Conservation (phyloP, 2,888 invertebrate species). For the Polydesmus complanatus region DNA sequence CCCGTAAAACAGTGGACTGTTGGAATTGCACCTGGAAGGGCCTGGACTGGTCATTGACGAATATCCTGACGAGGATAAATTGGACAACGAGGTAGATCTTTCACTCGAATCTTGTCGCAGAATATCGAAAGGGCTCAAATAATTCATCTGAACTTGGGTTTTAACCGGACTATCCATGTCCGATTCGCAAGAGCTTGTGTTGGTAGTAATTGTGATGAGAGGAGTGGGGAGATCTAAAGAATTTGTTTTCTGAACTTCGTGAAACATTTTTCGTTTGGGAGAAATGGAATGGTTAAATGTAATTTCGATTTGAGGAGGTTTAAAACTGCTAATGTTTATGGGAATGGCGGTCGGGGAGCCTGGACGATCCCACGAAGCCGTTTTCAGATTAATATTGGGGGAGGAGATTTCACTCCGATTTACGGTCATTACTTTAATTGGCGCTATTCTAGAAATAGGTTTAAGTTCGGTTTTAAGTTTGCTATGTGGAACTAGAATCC, state of each 20-base stretch:
- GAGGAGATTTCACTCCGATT: neutral
- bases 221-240: slow-evolving; percentile 23
- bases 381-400: neutral
- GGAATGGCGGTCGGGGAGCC: slow-evolving; percentile 1
- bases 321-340: neutral
- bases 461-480: neutral
- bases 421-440: neutral
- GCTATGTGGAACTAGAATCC: neutral
- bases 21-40: slow-evolving; percentile 65
- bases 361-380: neutral
- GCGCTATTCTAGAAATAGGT: neutral
- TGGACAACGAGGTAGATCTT: slow-evolving; percentile 65
- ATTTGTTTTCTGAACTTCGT: neutral
- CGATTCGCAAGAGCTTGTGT: slow-evolving; percentile 59
- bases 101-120: slow-evolving; percentile 37
- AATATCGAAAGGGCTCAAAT: slow-evolving; percentile 52
- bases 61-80: slow-evolving; percentile 68
- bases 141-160: slow-evolving; percentile 41
- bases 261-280: neutral
- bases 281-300: neutral
- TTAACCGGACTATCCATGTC: slow-evolving; percentile 46
- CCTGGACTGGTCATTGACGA: slow-evolving; percentile 75
- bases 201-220: slow-evolving; percentile 51
- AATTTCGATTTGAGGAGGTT: neutral
- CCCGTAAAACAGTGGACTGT: slow-evolving; percentile 49